Evolutionary conservation across 2,797 vertebrate species (phyloP), one percentile per base, ranked within the genome.

Genomic region (Falco berigora): DNA sequence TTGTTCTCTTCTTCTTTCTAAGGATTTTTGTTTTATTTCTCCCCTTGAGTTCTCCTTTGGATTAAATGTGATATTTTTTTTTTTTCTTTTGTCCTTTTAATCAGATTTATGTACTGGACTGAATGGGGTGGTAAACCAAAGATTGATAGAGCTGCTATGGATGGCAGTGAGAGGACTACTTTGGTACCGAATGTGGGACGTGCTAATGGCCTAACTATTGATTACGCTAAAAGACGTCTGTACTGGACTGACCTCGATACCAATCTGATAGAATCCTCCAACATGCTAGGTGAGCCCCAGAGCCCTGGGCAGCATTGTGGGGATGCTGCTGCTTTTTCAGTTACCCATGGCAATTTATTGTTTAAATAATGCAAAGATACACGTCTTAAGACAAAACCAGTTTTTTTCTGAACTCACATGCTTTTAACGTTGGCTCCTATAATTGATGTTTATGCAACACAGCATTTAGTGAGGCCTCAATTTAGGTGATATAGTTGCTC

Each of bases 61-160:
- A 80, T 36, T 67, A 23, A 94, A 66, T 68, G 53, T 84, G 56
- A 71, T 40, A 40, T 73, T 6, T 56, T 6, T 56, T 59, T 18
- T 36, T 32, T 44, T 28, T 12, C 20, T 61, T 68, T 30, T 76
- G 4, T 30, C 52, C 16, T 78, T 47, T 88, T 44, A 25, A 87
- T 94, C 96, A 99, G 99, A 36, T 99, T 99, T 97, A 99, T 99
- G 99, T 99, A 99, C 97, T 99, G 99, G 99, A 99, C 99, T 1
- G 99, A 99, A 91, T 99, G 99, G 99, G 99, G 99, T 10, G 99
- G 99, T 44, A 99, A 99, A 89, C 99, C 99, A 0, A 99, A 99
- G 97, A 99, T 99, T 47, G 99, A 99, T 97, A 97, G 99, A 11
- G 98, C 99, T 2, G 98, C 99, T 4, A 99, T 99, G 99, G 99